Evolutionary conservation across 2,797 vertebrate genomes (phyloP).

Genomic region (Enoplosus armatus): DNA sequence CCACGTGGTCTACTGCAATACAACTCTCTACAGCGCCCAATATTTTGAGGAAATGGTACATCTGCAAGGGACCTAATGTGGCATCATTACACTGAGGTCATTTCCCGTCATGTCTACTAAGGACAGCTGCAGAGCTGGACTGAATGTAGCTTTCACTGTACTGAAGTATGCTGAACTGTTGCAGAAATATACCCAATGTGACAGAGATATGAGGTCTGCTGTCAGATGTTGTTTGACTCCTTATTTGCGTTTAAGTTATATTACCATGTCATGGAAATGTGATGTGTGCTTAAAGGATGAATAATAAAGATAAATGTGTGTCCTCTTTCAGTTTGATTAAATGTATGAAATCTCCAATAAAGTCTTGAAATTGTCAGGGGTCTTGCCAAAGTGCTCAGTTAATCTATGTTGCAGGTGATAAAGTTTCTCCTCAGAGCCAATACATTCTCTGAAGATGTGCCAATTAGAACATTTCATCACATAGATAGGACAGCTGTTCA

Average conservation of each 20-base stretch:
- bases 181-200: conserved; percentile 22
- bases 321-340: conserved; percentile 63
- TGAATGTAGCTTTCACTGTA: conserved; percentile 13
- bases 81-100: background rate
- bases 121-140: conserved; percentile 23
- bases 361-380: conserved; percentile 48
- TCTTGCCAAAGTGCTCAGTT: conserved; percentile 60
- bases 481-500: conserved; percentile 39
- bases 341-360: conserved; percentile 57
- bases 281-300: conserved; percentile 57
- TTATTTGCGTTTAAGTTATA: conserved; percentile 35
- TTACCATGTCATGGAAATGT: conserved; percentile 49
- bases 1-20: conserved; percentile 35
- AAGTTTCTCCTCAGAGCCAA: conserved; percentile 43
- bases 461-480: conserved; percentile 55
- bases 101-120: conserved; percentile 13
- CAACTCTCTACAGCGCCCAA: background rate
- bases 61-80: conserved; percentile 4
- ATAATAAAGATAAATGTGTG: conserved; percentile 47
- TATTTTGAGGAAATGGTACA: conserved; percentile 17
- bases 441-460: conserved; percentile 38
- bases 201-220: conserved; percentile 19
- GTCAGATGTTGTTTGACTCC: conserved; percentile 35
- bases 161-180: conserved; percentile 28
- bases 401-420: conserved; percentile 57